phyloP scores from a whole-genome alignment of 1,140 invertebrate species.

The Saccostrea glomerata region DNA sequence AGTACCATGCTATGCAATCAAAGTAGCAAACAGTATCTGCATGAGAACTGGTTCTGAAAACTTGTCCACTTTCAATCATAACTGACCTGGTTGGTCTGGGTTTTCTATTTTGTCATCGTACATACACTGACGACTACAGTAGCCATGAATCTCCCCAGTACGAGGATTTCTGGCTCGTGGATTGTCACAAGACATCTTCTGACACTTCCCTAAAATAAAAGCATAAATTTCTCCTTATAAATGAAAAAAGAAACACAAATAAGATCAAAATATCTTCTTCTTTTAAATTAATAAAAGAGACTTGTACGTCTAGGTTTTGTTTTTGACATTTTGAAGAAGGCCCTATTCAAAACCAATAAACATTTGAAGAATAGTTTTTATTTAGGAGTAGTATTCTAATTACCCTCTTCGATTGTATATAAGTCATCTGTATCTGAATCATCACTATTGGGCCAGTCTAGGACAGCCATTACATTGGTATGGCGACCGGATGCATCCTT shows the following conservation, averaged over 20 bases:
- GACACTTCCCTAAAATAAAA: slow-evolving; percentile 58
- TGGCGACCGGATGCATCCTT: slow-evolving; percentile 82
- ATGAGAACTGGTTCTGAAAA: too few relatives aligned
- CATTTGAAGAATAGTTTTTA: too few relatives aligned
- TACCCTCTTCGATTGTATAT: slow-evolving; percentile 32
- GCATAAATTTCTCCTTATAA: neutral
- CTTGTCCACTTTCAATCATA: neutral
- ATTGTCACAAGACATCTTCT: slow-evolving; percentile 10
- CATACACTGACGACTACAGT: slow-evolving; percentile 79
- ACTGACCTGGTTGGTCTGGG: slow-evolving; percentile 43
- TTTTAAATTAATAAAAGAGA: too few relatives aligned
- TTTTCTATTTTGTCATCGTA: slow-evolving; percentile 61
- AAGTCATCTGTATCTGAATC: slow-evolving; percentile 74
- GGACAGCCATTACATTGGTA: slow-evolving; percentile 82
- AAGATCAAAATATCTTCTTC: too few relatives aligned
- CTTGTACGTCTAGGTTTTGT: too few relatives aligned
- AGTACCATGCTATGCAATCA: too few relatives aligned
- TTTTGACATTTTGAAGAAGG: too few relatives aligned
- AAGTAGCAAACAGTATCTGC: too few relatives aligned
- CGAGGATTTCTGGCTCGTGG: slow-evolving; percentile 80
- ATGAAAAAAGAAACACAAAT: neutral
- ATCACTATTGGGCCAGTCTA: slow-evolving; percentile 85
- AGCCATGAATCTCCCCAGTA: slow-evolving; percentile 80
- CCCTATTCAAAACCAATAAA: too few relatives aligned
- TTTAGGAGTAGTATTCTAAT: neutral